phyloP scores from a whole-genome alignment of 2,113 vertebrate genomes.

The Varanus salvator region DNA sequence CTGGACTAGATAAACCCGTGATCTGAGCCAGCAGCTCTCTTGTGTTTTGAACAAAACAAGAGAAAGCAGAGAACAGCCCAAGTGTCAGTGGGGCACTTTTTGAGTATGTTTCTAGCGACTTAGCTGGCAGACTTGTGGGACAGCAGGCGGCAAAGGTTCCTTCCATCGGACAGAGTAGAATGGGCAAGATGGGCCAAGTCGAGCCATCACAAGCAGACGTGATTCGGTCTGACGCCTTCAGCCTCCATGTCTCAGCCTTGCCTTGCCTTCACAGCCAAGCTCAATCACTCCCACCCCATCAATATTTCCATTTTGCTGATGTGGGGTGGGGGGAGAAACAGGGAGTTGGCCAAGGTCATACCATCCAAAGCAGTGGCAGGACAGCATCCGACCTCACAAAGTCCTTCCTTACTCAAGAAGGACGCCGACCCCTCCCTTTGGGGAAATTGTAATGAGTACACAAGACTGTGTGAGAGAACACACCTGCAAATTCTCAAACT shows the following conservation, averaged over 20 bases:
- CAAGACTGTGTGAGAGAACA: too few species aligned
- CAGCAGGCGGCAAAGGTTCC: background rate
- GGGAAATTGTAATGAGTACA: background rate
- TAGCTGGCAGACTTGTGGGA: background rate
- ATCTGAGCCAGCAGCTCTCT: too few species aligned
- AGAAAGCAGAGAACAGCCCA: too few species aligned
- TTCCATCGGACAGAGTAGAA: background rate
- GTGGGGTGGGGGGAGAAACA: background rate
- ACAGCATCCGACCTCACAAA: background rate
- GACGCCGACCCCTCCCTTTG: background rate
- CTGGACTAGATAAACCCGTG: too few species aligned
- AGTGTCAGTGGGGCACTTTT: too few species aligned
- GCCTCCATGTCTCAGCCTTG: background rate
- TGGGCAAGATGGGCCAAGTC: background rate
- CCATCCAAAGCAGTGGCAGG: background rate
- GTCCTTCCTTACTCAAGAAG: background rate
- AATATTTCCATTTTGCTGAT: conserved; percentile 3
- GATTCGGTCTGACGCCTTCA: background rate
- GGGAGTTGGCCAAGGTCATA: background rate
- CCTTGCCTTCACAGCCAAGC: background rate
- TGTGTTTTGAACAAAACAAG: too few species aligned
- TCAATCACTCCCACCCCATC: fast-evolving
- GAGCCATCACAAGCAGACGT: background rate
- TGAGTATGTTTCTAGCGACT: too few species aligned
- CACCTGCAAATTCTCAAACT: too few species aligned